Conservation (phyloP, 2,797 vertebrate species). For the Girardinus metallicus region DNA sequence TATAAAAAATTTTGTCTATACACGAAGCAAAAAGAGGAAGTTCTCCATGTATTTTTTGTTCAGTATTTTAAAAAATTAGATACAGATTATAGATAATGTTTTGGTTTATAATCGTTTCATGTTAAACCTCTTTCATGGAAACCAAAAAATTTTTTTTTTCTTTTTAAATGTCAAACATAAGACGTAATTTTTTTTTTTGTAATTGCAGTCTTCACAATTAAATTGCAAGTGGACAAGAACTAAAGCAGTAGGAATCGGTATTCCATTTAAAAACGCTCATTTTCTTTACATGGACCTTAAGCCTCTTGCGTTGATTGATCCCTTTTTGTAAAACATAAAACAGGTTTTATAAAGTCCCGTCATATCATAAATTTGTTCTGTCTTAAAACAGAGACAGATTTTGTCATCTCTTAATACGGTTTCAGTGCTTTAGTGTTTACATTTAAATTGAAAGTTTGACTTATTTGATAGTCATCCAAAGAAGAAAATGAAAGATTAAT, state of each 20-base stretch:
- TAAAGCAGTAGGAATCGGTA: not conserved
- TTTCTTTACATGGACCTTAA: not conserved
- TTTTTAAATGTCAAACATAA: not conserved
- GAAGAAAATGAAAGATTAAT: conserved; percentile 9
- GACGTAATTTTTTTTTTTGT: not conserved
- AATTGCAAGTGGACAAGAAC: not conserved
- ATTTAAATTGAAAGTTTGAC: conserved; percentile 4
- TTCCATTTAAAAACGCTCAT: not conserved
- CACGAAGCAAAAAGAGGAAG: not conserved
- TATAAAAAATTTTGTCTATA: conserved; percentile 21
- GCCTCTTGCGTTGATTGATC: not conserved
- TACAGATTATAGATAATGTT: not conserved
- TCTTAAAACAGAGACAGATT: not conserved
- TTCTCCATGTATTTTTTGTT: not conserved
- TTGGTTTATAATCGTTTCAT: not conserved
- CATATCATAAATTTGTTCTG: not conserved
- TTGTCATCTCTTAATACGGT: not conserved
- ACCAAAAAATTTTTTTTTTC: not conserved
- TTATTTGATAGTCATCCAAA: conserved; percentile 9
- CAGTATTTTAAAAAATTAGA: not conserved
- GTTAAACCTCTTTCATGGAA: not conserved
- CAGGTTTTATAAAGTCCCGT: not conserved
- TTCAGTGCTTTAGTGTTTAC: conserved; percentile 1
- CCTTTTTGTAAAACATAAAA: too few species aligned
- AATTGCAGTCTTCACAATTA: not conserved